Percentiles rank a stretch among this genome's conserved stretches.
phyloP scores from a whole-genome alignment of 2,797 vertebrate genomes.

The Melopsittacus undulatus region DNA sequence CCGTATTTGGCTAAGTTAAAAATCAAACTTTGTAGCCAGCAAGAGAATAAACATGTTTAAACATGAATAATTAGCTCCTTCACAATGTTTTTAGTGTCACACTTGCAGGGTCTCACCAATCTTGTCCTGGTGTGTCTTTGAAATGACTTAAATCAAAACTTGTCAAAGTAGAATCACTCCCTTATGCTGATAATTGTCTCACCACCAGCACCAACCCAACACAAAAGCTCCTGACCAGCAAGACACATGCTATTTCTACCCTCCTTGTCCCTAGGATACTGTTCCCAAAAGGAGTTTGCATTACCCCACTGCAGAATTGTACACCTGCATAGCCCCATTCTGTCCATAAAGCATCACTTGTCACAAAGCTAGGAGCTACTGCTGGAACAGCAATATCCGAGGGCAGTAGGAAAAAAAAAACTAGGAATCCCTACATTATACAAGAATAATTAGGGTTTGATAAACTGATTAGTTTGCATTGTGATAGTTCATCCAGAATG shows the following conservation, averaged over 20 bases:
- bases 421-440: not conserved
- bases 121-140: not conserved
- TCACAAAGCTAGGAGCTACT: not conserved
- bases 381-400: not conserved
- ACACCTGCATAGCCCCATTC: not conserved
- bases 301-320: not conserved
- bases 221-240: not conserved
- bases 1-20: not conserved
- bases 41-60: not conserved
- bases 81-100: not conserved
- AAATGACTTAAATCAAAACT: not conserved
- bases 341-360: not conserved
- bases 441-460: not conserved
- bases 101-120: not conserved
- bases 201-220: not conserved
- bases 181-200: not conserved
- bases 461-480: not conserved
- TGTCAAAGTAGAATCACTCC: not conserved
- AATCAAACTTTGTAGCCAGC: not conserved
- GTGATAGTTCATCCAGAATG: not conserved
- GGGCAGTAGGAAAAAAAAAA: not conserved
- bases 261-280: not conserved
- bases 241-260: rapidly evolving
- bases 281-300: not conserved
- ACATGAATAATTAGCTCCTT: not conserved